phyloP scores from a whole-genome alignment of 2,113 vertebrate species.

The Neofelis nebulosa region DNA sequence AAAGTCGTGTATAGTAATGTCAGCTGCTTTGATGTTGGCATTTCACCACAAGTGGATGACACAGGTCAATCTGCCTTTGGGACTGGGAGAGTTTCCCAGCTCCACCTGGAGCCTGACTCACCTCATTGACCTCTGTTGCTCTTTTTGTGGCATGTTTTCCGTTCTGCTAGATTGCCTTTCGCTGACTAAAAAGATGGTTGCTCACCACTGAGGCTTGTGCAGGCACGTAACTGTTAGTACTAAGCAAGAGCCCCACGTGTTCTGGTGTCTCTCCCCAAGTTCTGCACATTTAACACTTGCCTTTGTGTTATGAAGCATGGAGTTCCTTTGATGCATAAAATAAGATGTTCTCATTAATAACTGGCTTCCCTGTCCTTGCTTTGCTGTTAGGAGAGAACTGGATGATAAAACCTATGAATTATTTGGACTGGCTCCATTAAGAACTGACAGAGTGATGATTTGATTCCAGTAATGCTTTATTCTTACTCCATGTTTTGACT shows the following conservation, averaged over 20 bases:
- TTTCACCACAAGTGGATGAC: background rate
- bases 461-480: background rate
- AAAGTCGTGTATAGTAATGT: background rate
- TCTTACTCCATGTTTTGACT: conserved; percentile 19
- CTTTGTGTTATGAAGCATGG: background rate
- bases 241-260: background rate
- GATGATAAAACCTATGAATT: conserved; percentile 55
- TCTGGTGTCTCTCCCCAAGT: background rate
- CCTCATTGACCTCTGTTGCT: background rate
- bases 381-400: background rate
- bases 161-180: background rate
- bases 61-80: background rate
- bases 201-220: background rate
- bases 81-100: background rate
- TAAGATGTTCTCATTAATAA: background rate
- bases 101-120: conserved; percentile 19
- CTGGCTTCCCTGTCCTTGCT: background rate
- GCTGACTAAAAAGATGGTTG: background rate
- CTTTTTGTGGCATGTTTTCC: conserved; percentile 4
- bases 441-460: background rate
- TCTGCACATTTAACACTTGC: background rate
- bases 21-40: background rate
- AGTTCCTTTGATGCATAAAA: conserved; percentile 38
- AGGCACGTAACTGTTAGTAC: background rate
- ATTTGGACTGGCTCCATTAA: background rate